phyloP scores from a whole-genome alignment of 2,113 vertebrate genomes.

The Calypte anna region DNA sequence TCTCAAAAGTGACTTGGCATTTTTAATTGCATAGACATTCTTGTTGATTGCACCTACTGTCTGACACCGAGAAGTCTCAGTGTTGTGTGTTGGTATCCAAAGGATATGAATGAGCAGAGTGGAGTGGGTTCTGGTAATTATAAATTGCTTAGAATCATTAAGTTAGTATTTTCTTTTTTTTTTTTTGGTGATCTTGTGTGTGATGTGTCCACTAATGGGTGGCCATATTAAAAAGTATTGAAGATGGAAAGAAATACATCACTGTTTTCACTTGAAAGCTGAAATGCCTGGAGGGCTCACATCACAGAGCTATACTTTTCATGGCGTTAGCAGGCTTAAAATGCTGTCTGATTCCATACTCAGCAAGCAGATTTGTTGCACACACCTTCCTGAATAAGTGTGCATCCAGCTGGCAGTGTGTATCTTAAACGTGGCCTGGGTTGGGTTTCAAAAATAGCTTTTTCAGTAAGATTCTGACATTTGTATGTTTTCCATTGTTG shows the following conservation, averaged over 20 bases:
- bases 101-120: background rate
- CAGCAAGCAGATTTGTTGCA: background rate
- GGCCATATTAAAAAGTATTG: conserved; percentile 15
- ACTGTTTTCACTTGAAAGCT: conserved; percentile 33
- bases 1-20: background rate
- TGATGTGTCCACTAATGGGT: background rate
- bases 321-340: background rate
- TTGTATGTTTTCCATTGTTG: background rate
- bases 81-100: background rate
- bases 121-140: background rate
- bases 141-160: background rate
- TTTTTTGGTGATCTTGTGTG: background rate
- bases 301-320: background rate
- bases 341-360: background rate
- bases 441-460: background rate
- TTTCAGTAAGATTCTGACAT: background rate
- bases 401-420: background rate
- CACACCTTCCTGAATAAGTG: background rate
- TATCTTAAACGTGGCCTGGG: background rate
- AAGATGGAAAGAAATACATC: conserved; percentile 67
- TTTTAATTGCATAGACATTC: background rate
- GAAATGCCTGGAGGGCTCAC: conserved; percentile 31
- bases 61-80: fast-evolving
- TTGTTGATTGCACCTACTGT: background rate
- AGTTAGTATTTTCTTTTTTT: background rate